These are phyloP conservation scores for Pionites leucogaster DNA, from an alignment of 2,113 vertebrate species.

Conservation along the genomic window DNA sequence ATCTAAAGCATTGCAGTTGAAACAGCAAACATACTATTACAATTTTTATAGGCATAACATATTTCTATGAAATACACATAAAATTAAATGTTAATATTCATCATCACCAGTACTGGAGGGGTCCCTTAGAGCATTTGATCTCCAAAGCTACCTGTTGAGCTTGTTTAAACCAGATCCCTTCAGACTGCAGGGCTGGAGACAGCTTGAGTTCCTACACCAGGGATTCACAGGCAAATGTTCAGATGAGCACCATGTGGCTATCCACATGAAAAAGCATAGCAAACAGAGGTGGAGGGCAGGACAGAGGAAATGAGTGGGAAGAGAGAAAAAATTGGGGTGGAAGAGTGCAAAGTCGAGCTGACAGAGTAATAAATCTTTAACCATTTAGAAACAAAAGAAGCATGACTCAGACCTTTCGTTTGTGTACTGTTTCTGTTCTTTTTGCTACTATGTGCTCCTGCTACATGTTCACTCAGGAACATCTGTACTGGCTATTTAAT, in stretches of 20 bases:
- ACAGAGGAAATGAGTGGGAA: accelerated
- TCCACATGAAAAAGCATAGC: neutral
- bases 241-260: neutral
- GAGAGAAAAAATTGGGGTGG: neutral
- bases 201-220: neutral
- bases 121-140: neutral
- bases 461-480: neutral
- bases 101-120: neutral
- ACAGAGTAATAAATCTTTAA: neutral
- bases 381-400: neutral
- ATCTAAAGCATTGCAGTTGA: neutral
- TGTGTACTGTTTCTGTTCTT: neutral
- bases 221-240: neutral
- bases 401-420: neutral
- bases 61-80: neutral
- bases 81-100: conserved; percentile 19
- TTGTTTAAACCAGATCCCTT: neutral
- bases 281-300: neutral
- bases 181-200: neutral
- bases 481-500: neutral
- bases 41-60: neutral
- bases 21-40: neutral
- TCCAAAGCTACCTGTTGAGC: neutral
- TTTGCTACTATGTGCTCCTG: neutral
- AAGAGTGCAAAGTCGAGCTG: neutral